These are phyloP conservation scores for Cyanoramphus novaezelandiae DNA, from an alignment of 2,113 vertebrate species.

Conservation along the genomic window DNA sequence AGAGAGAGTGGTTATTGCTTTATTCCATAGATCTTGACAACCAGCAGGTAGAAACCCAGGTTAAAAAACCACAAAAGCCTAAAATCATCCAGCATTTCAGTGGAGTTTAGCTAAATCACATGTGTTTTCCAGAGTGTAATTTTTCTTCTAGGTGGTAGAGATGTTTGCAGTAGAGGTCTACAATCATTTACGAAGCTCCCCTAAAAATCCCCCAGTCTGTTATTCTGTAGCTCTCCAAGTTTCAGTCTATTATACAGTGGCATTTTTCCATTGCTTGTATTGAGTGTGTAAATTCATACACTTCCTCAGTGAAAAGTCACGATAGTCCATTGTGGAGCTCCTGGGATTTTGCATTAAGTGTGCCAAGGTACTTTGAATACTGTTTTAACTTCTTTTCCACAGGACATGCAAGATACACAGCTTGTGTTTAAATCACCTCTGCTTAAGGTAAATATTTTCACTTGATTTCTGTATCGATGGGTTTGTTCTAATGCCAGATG, in stretches of 20 bases:
- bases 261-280: not conserved
- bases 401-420: not conserved
- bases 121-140: not conserved
- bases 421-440: not conserved
- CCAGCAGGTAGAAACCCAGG: not conserved
- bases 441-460: not conserved
- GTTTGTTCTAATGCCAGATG: not conserved
- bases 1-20: not conserved
- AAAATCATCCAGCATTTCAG: not conserved
- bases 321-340: not conserved
- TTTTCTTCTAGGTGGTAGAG: not conserved
- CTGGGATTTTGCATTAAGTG: not conserved
- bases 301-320: not conserved
- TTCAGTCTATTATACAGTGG: not conserved
- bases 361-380: not conserved
- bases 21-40: not conserved
- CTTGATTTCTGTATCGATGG: not conserved
- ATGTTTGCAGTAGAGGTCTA: not conserved
- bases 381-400: not conserved
- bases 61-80: not conserved
- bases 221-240: not conserved
- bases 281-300: not conserved
- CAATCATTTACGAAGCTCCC: rapidly evolving
- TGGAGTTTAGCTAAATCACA: not conserved
- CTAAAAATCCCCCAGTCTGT: not conserved